Evolutionary conservation across 2,113 vertebrate species (phyloP), one percentile per base, ranked within the genome.

Genomic region (Plotosus lineatus): DNA sequence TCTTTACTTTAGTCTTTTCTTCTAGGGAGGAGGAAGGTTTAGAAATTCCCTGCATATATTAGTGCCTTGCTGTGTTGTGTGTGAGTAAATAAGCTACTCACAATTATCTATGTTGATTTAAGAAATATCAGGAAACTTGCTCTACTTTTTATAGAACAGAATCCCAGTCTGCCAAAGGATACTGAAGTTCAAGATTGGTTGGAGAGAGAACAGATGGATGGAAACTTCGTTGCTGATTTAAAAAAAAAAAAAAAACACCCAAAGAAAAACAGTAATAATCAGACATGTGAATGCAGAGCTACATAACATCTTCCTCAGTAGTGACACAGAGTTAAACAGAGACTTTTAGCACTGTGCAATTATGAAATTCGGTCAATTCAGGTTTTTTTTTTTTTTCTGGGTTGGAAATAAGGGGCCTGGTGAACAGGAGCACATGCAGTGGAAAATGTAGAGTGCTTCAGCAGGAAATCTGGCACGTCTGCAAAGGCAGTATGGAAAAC

Each of bases 361-460:
- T 87, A 86, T 72, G 80, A 80, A 80, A 80, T 77, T 84, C 61
- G 77, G 86, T 81, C 66, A 84, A 86, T 87, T 60, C 75, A 51
- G 75, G 76, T 80, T 68, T 55, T 75, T 77, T 76, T 69, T 21
- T 80, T 68, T 55, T 75, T 77, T 76, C 74, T 21, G 68, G 73
- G 81, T 66, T 82, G 77, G 75, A 86, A 80, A 84, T 83, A 84
- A 79, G 50, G 58, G 23, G 12, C 71, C 66, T 74, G 77, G 80
- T 80, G 60, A 86, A 84, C 48, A 58, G 78, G 75, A 78, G 81
- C 71, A 31, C 82, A 50, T 72, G 85, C 72, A 75, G 86, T 87
- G 88, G 88, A 89, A 91, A 92, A 82, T 82, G 48, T 50, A 40
- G 58, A 50, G 66, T 33, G 69, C 36, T 77, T 84, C 26, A 14